Evolutionary conservation across 2,888 invertebrate species (phyloP).

Genomic region (Phrixothrix hirtus): DNA sequence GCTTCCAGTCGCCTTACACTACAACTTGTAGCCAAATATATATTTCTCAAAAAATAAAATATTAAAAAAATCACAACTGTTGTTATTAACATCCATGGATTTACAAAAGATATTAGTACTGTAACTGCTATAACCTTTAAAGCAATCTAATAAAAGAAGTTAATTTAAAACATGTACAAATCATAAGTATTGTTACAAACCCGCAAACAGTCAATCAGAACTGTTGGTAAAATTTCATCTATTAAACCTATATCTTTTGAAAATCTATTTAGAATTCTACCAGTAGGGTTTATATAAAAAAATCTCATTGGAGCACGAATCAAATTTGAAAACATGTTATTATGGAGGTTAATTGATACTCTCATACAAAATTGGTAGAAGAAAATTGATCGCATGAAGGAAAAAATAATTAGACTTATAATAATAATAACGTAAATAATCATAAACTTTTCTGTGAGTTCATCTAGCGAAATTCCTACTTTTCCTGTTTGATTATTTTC

Average conservation of each 20-base stretch:
- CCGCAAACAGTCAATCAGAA: constrained; percentile 33
- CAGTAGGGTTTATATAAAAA: constrained; percentile 70
- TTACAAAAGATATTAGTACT: constrained; percentile 57
- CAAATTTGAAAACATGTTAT: constrained; percentile 59
- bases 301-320: constrained; percentile 68
- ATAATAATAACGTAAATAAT: background rate
- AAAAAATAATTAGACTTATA: constrained; percentile 45
- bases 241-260: constrained; percentile 70
- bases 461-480: too few relatives aligned
- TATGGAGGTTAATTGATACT: constrained; percentile 62
- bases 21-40: constrained; percentile 75
- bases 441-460: constrained; percentile 6
- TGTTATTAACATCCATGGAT: constrained; percentile 70
- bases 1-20: constrained; percentile 74
- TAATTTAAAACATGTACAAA: too few relatives aligned
- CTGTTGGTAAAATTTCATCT: constrained; percentile 60
- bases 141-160: constrained; percentile 20
- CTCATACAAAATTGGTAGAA: constrained; percentile 61
- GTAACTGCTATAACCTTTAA: constrained; percentile 28
- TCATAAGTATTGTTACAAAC: too few relatives aligned
- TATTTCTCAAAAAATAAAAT: constrained; percentile 67
- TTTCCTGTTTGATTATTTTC: too few relatives aligned
- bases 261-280: constrained; percentile 74
- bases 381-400: constrained; percentile 55
- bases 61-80: constrained; percentile 66